Conservation (phyloP, 2,797 vertebrate genomes). For the Scolopax rusticola region DNA sequence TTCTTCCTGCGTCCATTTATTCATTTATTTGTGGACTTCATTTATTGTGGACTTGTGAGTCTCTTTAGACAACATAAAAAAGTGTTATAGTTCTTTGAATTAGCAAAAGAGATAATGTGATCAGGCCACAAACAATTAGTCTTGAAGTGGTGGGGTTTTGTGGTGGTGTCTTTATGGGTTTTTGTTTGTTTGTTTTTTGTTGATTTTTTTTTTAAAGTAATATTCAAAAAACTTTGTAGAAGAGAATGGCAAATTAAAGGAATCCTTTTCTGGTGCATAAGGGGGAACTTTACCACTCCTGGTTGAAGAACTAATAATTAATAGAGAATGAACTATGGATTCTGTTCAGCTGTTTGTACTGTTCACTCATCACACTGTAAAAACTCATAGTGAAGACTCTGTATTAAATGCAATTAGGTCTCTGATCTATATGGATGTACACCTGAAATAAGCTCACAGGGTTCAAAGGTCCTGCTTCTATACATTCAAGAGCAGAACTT, state of each 20-base stretch:
- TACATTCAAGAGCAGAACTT: neutral
- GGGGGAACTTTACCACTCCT: neutral
- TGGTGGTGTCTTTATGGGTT: neutral
- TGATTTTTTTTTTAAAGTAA: neutral
- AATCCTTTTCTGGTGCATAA: neutral
- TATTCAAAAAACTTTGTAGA: neutral
- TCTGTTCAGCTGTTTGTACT: neutral
- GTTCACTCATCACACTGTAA: neutral
- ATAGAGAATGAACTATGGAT: neutral
- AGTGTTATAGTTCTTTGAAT: neutral
- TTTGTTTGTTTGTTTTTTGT: neutral
- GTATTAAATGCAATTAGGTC: neutral
- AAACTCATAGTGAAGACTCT: neutral
- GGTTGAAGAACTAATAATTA: neutral
- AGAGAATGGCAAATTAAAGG: neutral
- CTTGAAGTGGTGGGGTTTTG: neutral
- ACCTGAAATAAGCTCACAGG: neutral
- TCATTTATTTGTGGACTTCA: neutral
- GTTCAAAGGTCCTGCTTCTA: neutral
- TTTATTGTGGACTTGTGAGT: neutral
- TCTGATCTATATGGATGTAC: neutral
- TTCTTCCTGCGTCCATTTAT: neutral
- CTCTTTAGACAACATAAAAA: neutral
- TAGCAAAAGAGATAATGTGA: neutral
- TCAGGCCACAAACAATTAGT: neutral